Base-by-base conservation (phyloP, 1,140 invertebrate species). In the Dinoponera quadriceps region DNA sequence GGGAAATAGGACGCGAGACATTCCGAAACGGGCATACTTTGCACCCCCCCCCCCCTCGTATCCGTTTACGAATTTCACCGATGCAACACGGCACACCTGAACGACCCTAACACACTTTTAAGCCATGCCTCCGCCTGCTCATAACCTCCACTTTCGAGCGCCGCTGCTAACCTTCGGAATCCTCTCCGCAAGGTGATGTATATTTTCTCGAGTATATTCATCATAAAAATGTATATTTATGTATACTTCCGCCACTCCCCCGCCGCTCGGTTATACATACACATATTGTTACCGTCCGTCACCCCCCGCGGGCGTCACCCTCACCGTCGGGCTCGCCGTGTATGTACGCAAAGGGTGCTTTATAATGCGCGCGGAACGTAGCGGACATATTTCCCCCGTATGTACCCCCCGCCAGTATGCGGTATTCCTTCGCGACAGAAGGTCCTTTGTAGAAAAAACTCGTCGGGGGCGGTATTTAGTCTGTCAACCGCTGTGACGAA, bases 211-310 rank as follows among this genome's bases (percentile, higher is more conserved):
- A 73, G 84, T 88, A 83, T 86, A 89, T 90, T 87, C 84, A 86
- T 91, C 90, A 90, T 89, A 90, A 89, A 90, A 87, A 90, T 86
- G 74, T 87, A 88, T 90, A 89, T 90, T 87, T 87, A 90, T 84
- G 82, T 88, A 84, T 73, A 89, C 68, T 75, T 86, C 48, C 63
- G 59, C 51, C 78, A 63, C 25, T 69, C 25, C 25, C 66, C 25
- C 25, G 65, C 57, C 57, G 9, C 71, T 80, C 57, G 82, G 77
- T 83, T 83, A 83, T 78, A 66, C 38, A 54, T 84, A 80, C 73
- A 87, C 81, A 85, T 87, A 90, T 87, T 90, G 83, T 84, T 85
- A 84, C 82, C 81, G 72, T 71, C 55, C 59, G 54, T 51, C 71
- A 85, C 59, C 38, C 69, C 65, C 48, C 63, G 69, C 16, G 27